phyloP scores from a whole-genome alignment of 2,888 invertebrate species.

The Meteorus colon region DNA sequence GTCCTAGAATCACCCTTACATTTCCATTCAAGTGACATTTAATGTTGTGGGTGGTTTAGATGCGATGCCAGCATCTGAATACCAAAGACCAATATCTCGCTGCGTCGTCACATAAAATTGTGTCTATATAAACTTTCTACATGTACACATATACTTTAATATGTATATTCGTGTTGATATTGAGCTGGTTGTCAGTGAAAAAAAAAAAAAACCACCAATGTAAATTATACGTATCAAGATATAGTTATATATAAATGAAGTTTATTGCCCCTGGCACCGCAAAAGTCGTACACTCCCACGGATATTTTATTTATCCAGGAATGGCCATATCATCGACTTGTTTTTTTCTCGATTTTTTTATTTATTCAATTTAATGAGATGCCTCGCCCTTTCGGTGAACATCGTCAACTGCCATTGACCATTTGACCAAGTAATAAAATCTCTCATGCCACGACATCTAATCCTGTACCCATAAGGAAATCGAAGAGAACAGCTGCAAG shows the following conservation, averaged over 20 bases:
- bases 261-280: constrained; percentile 15
- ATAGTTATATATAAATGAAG: constrained; percentile 6
- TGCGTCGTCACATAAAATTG: background rate
- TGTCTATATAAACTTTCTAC: constrained; percentile 4
- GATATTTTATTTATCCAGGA: constrained; percentile 40
- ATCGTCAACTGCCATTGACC: constrained; percentile 44
- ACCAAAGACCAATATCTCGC: constrained; percentile 33
- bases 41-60: constrained; percentile 42
- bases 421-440: constrained; percentile 8
- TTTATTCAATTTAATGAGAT: constrained; percentile 28
- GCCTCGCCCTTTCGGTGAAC: constrained; percentile 49
- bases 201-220: constrained; percentile 48
- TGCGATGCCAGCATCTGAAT: constrained; percentile 36
- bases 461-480: background rate
- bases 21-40: constrained; percentile 37
- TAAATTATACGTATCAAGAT: constrained; percentile 49
- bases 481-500: background rate
- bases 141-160: constrained; percentile 11
- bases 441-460: background rate
- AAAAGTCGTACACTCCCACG: constrained; percentile 36
- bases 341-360: background rate
- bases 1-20: constrained; percentile 15
- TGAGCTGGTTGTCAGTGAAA: constrained; percentile 48
- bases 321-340: background rate
- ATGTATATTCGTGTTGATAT: constrained; percentile 23